Conservation (phyloP, 2,797 vertebrate genomes). For the Platyrinchus mystaceus region DNA sequence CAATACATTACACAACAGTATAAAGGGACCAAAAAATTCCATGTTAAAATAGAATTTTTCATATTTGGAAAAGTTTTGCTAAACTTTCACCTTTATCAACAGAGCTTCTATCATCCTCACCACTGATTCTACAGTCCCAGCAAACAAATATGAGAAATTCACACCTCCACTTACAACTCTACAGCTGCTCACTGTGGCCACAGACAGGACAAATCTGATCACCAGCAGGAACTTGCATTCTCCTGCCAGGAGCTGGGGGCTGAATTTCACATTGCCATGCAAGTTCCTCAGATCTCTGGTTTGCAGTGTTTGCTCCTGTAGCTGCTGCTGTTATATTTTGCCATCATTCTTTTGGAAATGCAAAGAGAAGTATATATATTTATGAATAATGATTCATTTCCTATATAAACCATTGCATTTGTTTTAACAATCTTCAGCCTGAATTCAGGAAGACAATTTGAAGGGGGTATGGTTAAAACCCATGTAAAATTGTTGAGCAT, state of each 20-base stretch:
- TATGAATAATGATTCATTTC: background rate
- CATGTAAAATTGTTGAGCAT: background rate
- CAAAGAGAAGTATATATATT: background rate
- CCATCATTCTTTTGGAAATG: background rate
- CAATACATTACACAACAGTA: background rate
- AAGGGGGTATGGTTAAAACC: background rate
- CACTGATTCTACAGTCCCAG: background rate
- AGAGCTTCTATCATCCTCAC: background rate
- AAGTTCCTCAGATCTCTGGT: background rate
- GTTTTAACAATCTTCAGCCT: background rate
- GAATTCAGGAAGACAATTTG: background rate
- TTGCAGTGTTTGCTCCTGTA: background rate
- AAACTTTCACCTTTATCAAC: background rate
- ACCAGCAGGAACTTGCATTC: background rate
- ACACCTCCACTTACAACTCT: background rate
- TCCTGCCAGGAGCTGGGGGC: background rate
- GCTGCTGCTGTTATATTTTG: background rate
- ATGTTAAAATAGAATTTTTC: background rate
- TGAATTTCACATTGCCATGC: background rate
- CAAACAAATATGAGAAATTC: background rate
- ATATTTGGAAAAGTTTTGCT: background rate
- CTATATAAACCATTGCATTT: background rate
- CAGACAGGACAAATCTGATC: background rate
- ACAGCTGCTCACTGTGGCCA: background rate
- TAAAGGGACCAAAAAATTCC: background rate